These are phyloP conservation scores for Atherinomorus stipes DNA, from an alignment of 2,113 vertebrate species.

Conservation along the genomic window DNA sequence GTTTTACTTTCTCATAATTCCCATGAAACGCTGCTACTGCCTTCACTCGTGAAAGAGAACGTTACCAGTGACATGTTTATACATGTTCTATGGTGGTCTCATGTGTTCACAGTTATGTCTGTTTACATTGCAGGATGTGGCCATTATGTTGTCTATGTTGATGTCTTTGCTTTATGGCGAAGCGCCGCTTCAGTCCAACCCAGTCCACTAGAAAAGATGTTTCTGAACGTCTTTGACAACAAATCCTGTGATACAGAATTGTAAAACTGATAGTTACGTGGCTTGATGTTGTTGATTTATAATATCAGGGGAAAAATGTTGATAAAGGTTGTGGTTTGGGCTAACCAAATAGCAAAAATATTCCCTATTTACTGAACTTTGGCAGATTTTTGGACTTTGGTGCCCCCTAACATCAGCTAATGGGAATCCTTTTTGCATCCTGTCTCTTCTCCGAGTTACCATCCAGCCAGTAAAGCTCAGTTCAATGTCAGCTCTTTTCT, in stretches of 20 bases:
- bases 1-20: neutral
- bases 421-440: too few relatives aligned
- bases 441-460: too few relatives aligned
- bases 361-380: too few relatives aligned
- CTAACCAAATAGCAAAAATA: neutral
- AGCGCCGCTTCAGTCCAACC: neutral
- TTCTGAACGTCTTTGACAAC: neutral
- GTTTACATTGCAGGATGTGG: neutral
- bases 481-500: too few relatives aligned
- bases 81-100: neutral
- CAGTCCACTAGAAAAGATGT: neutral
- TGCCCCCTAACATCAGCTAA: too few relatives aligned
- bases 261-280: neutral
- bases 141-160: neutral
- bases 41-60: neutral
- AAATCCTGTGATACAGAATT: neutral
- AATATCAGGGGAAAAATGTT: neutral
- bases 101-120: conserved; percentile 18
- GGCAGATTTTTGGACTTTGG: too few relatives aligned
- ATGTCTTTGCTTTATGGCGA: neutral
- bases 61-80: conserved; percentile 6
- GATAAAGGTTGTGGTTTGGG: neutral
- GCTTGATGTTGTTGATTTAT: neutral
- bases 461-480: too few relatives aligned
- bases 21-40: neutral